Evolutionary conservation across 1,140 invertebrate genomes (phyloP), one percentile per base, ranked within the genome.

Genomic region (Danaus plexippus): DNA sequence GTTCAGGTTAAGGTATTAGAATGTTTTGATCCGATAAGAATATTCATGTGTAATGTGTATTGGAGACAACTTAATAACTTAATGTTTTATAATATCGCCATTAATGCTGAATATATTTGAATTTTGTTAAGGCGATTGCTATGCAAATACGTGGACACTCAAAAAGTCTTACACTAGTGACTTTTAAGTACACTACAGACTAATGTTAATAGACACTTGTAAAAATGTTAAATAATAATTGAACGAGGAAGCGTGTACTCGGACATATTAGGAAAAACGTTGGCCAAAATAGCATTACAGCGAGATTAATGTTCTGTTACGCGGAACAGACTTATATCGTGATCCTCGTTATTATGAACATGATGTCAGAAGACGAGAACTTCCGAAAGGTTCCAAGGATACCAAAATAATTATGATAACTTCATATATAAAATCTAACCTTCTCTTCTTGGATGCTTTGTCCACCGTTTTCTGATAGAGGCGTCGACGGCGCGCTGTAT

Each of bases 401-500:
- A 63, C 32, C 53, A 42, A 61, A 63, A 66, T 69, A 54, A 64
- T 64, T 59, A 67, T 67, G 62, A 56, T 57, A 56, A 60, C 60
- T 60, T 63, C 53, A 61, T 57, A 66, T 63, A 40, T 11, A 52
- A 53, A 43, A 44, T 71, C 78, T 78, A 78, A 90, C 89, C 89
- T 90, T 90, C 80, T 90, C 89, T 63, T 90, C 89, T 61, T 88
- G 88, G 55, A 88, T 82, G 68, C 81, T 78, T 47, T 88, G 90
- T 6, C 84, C 84, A 11, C 91, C 90, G 57, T 89, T 89, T 63
- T 90, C 89, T 11, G 88, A 89, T 1, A 91, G 75, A 11, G 91
- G 91, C 11, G 91, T 92, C 6, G 90, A 90, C 12, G 91, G 91
- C 15, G 91, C 91, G 60, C 87, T 88, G 76, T 88, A 88, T 11